A percentile compares a stretch with the other conserved stretches of the same genome.
Evolutionary conservation across 2,113 vertebrate genomes (phyloP).

Genomic region (Origma solitaria): DNA sequence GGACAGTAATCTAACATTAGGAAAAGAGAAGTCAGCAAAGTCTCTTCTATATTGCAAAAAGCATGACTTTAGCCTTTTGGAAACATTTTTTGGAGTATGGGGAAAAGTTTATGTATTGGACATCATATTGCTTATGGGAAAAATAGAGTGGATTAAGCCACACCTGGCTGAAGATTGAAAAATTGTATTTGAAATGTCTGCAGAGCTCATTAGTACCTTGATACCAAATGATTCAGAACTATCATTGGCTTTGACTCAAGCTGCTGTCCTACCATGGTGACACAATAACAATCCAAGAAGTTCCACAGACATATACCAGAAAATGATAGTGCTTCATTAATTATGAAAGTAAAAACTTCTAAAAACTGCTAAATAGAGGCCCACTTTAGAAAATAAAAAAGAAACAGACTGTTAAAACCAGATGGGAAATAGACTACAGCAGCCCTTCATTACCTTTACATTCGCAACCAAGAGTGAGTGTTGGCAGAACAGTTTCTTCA

Average conservation of each 20-base stretch:
- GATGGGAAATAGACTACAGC: not conserved
- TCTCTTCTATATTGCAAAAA: not conserved
- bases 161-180: conserved; percentile 63
- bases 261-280: conserved; percentile 47
- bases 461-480: not conserved
- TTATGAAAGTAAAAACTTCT: conserved; percentile 54
- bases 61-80: not conserved
- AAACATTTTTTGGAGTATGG: conserved; percentile 37
- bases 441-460: not conserved
- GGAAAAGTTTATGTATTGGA: not conserved
- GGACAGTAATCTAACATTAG: not conserved
- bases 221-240: conserved; percentile 71
- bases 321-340: conserved; percentile 47
- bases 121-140: conserved; percentile 54
- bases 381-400: conserved; percentile 22
- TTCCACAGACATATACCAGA: conserved; percentile 22
- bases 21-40: not conserved
- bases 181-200: conserved; percentile 66
- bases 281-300: conserved; percentile 43
- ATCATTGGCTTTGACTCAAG: conserved; percentile 69
- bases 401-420: conserved; percentile 25
- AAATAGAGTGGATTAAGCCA: conserved; percentile 69
- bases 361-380: not conserved
- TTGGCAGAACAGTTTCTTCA: not conserved
- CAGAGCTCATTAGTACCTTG: conserved; percentile 72